Base-by-base conservation (phyloP, 2,113 vertebrate species). In the Ceyx margarethae region DNA sequence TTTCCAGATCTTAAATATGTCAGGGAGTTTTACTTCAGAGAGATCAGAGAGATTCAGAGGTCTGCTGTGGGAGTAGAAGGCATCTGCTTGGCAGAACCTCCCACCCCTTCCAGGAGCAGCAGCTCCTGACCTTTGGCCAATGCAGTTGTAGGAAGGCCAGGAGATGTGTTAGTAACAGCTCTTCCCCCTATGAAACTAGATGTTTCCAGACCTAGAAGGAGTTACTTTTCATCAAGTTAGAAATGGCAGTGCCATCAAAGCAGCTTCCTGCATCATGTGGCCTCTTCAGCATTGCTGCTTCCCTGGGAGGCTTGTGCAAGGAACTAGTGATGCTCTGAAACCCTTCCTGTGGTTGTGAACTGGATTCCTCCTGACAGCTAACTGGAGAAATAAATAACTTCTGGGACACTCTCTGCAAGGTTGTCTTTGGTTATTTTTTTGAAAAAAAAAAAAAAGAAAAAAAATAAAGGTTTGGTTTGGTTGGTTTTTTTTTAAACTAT, bases 381-480 rank as follows among this genome's bases (percentile, higher is more conserved):
- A 87, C 89, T 75, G 82, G 75, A 86, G 81, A 74, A 90, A 82
- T 72, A 86, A 92, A 72, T 72, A 78, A 54, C 71, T 66, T 75
- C 6, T 17, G 42, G 65, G 66, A 67, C 37, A 73, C 2, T 45
- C 35, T 65, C 37, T 68, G 15, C 87, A 60, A 88, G 64, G 65
- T 62, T 53, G 58, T 66, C 16, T 67, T 62, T 85, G n/a, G 79
- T 90, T 86, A 11, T 31, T 62, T 50, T 62, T 76, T 68, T 69
- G 28, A 6, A 29, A 50, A 16, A 12, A 20, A n/a, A 31, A 56
- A 56, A 56, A 64, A 20, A 46, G 20, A 46, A 17, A 16, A 46
- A 19, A 10, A 48, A n/a, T n/a, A n/a, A 48, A 48, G 45, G 45
- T 45, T 45, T 45, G 45, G 45, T 45, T 45, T 17, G 16, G 6